Evolutionary conservation across 2,797 vertebrate genomes (phyloP), one percentile per base, ranked within the genome.

Genomic region (Phataginus tricuspis): DNA sequence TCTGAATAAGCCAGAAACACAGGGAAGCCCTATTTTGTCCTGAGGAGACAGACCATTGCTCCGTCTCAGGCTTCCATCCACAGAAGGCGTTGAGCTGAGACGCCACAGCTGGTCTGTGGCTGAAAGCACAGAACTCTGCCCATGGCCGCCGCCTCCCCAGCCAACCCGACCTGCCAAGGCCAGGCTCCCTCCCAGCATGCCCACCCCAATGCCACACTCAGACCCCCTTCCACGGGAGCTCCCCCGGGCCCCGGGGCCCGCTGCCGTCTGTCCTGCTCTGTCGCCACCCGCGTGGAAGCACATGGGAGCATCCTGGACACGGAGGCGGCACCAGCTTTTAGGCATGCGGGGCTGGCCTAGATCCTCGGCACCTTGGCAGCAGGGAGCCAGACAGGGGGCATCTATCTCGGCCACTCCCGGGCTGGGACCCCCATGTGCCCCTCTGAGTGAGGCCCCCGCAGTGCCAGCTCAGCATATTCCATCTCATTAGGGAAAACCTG

Each of bases 121-220:
- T 45, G 1, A 18, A 11, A 21, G 4, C 4, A 2, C 39, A 74
- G 8, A 49, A 42, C 27, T 1, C 42, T 19, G 4, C 16, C 15
- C 4, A 19, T 10, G 21, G 49, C 11, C 2, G 74, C 72, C 3
- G 31, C 11, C 10, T 55, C 49, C 49, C 34, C 12, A 0, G 49
- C 31, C 31, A 0, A 8, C 16, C 7, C 2, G n/a, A 25, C 8
- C 31, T 15, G 0, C 49, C 1, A n/a, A 19, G 74, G n/a, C 31
- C 74, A 2, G 49, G 18, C 19, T 53, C 49, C 42, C 74, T 4
- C 8, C 49, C 12, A 14, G 4, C 74, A 23, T 1, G 39, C n/a
- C 5, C 49, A 34, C 31, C 49, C 16, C 7, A 15, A 42, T 19
- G 29, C 6, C 45, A 3, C 16, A 4, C 16, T 51, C 45, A 13